Evolutionary conservation across 2,113 vertebrate genomes (phyloP), one percentile per base, ranked within the genome.

Genomic region (Vidua chalybeata): DNA sequence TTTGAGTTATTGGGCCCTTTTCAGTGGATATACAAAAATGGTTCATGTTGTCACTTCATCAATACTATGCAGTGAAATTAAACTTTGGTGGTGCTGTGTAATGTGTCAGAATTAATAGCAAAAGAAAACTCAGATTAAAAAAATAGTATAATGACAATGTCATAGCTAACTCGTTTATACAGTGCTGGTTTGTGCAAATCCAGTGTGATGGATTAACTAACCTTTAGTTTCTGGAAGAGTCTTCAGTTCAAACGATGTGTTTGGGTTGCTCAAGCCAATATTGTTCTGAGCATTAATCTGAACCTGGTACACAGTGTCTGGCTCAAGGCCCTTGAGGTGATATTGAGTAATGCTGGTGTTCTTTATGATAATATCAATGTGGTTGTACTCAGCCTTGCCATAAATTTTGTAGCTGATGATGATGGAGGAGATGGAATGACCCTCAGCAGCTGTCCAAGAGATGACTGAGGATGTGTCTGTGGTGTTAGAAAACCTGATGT

Each of bases 211-310:
- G 23, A 61, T 41, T 62, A 75, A 97, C 98, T 74, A 96, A 98
- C 98, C 98, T 98, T 93, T 98, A 45, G 88, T 84, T 96, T 98
- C 96, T 90, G 98, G 84, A 73, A 97, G 97, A 20, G 99, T 99
- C 87, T 88, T 97, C 78, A 99, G 55, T 45, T 97, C 97, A 89
- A 97, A 90, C 0, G 97, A 95, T 45, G 96, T 96, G 37, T 98
- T 97, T 7, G 97, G 92, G 23, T 92, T 87, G 78, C 98, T 99
- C 75, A 97, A 90, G 14, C 99, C 99, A 27, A 99, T 96, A 86
- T 99, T 99, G 94, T 99, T 99, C 94, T 98, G 95, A 76, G 98
- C 98, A 83, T 98, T 98, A 84, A 99, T 96, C 80, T 99, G 97
- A 97, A 99, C 98, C 75, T 97, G 94, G 75, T 99, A 99, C 28